Conservation (phyloP, 2,113 vertebrate genomes). For the Cyprinodon variegatus region DNA sequence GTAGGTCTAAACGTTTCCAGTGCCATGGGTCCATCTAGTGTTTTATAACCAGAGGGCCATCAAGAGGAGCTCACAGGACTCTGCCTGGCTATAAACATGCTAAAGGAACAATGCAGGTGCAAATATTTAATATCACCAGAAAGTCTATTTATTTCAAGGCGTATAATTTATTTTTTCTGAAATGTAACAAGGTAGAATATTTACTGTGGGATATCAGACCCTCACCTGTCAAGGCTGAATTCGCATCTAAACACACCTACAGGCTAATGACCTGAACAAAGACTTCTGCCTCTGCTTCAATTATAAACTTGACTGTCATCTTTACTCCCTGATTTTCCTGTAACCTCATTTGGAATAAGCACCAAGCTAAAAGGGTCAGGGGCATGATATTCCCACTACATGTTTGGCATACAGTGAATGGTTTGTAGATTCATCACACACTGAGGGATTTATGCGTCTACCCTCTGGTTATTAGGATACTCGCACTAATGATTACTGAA, state of each 20-base stretch:
- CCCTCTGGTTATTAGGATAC: background rate
- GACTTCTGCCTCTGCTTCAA: no score
- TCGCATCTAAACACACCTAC: background rate
- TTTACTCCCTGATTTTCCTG: background rate
- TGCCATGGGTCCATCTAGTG: slow-evolving; percentile 65
- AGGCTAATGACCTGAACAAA: background rate
- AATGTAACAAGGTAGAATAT: background rate
- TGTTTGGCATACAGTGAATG: background rate
- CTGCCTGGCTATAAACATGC: slow-evolving; percentile 16
- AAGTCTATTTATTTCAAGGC: background rate
- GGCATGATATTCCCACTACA: background rate
- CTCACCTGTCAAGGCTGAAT: background rate
- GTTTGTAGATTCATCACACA: slow-evolving; percentile 1
- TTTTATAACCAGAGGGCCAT: slow-evolving; percentile 48
- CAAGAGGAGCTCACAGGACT: slow-evolving; percentile 25
- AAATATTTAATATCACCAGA: background rate
- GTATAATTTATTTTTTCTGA: no score
- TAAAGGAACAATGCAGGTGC: background rate
- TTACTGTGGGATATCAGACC: background rate
- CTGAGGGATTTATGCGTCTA: background rate
- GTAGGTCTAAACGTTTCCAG: slow-evolving; percentile 37
- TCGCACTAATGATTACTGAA: background rate
- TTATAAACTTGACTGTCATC: no score
- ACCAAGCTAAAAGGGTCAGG: background rate
- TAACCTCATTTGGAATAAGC: background rate